Conservation (phyloP, 2,888 invertebrate genomes). For the Allolobophora icterica region DNA sequence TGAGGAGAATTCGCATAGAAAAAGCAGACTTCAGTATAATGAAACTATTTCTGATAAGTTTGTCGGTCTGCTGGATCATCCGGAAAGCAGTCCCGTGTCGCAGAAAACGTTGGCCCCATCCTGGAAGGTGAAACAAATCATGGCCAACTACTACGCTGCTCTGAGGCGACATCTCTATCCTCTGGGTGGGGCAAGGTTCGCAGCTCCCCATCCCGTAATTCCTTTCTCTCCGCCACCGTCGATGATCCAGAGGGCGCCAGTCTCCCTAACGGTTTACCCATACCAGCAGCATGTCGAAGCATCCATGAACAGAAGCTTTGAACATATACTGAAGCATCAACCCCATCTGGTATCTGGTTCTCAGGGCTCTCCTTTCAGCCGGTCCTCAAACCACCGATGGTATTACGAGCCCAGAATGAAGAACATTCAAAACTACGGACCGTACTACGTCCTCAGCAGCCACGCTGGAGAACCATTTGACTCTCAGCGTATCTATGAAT, state of each 20-base stretch:
- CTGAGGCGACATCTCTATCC: not conserved
- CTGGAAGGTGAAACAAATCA: not conserved
- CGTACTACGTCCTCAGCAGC: not conserved
- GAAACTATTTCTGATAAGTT: not conserved
- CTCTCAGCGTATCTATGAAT: constrained; percentile 3
- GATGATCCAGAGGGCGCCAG: not conserved
- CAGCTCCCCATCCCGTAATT: not conserved
- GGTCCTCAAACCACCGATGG: too few relatives aligned
- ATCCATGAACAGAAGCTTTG: not conserved
- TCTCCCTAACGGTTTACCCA: not conserved
- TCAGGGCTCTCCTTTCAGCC: not conserved
- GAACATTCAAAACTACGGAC: not conserved
- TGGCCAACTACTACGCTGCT: not conserved
- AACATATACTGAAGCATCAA: not conserved
- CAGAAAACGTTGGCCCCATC: not conserved
- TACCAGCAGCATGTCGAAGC: not conserved
- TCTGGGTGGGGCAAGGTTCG: not conserved
- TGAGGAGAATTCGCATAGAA: not conserved
- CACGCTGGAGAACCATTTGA: not conserved
- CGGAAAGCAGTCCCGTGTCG: not conserved
- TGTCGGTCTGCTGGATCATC: not conserved
- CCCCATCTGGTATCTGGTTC: not conserved
- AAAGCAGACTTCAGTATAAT: not conserved
- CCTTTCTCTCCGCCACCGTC: not conserved
- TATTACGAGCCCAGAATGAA: too few relatives aligned